A percentile compares a stretch with the other conserved stretches of the same genome.
These are phyloP conservation scores for Steinernema hermaphroditum DNA, from an alignment of 2,888 invertebrate species.

Conservation along the genomic window DNA sequence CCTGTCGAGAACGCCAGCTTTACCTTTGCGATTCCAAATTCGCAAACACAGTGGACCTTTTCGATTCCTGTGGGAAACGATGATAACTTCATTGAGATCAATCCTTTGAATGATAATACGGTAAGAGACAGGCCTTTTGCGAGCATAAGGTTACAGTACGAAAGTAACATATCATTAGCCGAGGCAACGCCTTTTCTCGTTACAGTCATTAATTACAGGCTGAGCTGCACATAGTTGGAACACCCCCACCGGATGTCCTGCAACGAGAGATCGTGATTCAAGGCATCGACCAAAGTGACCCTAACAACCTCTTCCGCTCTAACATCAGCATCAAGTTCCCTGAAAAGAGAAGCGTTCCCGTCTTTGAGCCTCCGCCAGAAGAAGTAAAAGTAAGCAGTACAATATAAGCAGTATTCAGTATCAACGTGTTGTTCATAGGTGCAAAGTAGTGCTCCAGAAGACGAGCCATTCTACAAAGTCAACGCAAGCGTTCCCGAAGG, in stretches of 20 bases:
- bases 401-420: too few species aligned
- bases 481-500: not conserved
- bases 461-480: not conserved
- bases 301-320: not conserved
- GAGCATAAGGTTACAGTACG: too few species aligned
- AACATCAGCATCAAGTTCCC: not conserved
- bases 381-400: not conserved
- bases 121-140: too few species aligned
- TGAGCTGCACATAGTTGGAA: not conserved
- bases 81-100: constrained; percentile 34
- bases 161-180: not conserved
- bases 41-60: constrained; percentile 38
- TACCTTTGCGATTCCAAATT: constrained; percentile 33
- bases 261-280: not conserved
- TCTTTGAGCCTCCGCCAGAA: not conserved
- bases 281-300: not conserved
- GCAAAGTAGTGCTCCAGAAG: not conserved
- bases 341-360: constrained; percentile 6
- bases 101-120: constrained; percentile 40
- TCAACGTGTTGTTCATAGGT: not conserved
- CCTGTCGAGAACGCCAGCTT: not conserved
- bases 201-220: not conserved
- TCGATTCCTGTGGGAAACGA: constrained; percentile 41
- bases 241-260: not conserved
- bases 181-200: not conserved